A percentile compares a stretch with the other conserved stretches of the same genome.
Evolutionary conservation across 2,888 invertebrate species (phyloP).

Genomic region (Archips crataeganus): DNA sequence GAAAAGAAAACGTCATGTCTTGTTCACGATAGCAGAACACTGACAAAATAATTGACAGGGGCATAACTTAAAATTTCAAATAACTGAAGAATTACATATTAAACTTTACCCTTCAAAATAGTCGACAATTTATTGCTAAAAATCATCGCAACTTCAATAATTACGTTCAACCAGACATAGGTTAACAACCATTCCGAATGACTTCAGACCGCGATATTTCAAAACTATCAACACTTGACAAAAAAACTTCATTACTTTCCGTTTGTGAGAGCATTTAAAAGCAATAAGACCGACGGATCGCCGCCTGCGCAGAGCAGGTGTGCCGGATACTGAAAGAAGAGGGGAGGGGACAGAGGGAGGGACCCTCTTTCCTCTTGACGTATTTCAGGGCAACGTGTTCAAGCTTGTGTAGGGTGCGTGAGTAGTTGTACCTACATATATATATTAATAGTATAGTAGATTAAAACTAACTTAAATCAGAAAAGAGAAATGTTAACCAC

Average conservation of each 20-base stretch:
- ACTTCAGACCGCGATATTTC: constrained; percentile 56
- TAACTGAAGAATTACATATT: too few species aligned
- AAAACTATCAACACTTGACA: constrained; percentile 64
- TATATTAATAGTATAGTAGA: too few species aligned
- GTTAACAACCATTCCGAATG: constrained; percentile 37
- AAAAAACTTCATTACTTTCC: constrained; percentile 74
- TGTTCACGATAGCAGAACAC: too few species aligned
- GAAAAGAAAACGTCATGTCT: too few species aligned
- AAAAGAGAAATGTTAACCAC: too few species aligned
- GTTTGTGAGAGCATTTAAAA: constrained; percentile 76
- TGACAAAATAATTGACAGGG: too few species aligned
- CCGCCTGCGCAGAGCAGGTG: constrained; percentile 76
- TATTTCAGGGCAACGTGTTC: constrained; percentile 24
- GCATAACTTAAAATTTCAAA: too few species aligned
- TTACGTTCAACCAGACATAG: background rate
- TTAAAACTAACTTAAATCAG: too few species aligned
- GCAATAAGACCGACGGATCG: constrained; percentile 66
- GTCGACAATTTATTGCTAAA: background rate
- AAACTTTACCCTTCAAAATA: too few species aligned
- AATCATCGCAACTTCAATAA: background rate
- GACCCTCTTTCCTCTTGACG: constrained; percentile 37
- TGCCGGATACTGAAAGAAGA: constrained; percentile 79
- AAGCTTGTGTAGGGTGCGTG: constrained; percentile 3
- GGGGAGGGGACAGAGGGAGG: constrained; percentile 46
- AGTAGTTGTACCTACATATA: background rate